Conservation (phyloP, 1,140 invertebrate species). For the Epicauta chinensis region DNA sequence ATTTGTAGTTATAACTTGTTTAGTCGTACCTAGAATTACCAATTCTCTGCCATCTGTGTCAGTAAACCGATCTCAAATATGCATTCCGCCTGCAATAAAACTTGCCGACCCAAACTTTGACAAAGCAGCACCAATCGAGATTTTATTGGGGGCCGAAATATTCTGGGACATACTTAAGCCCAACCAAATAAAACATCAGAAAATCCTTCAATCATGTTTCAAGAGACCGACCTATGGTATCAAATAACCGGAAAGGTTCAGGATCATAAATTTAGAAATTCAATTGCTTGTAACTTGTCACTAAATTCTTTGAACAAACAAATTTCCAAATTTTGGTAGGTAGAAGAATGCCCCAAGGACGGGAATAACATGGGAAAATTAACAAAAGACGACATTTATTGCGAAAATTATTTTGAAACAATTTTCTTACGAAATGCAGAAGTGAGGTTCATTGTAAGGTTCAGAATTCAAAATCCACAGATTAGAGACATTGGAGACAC, state of each 20-base stretch:
- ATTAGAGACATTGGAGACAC: slow-evolving; percentile 11
- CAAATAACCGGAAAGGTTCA: slow-evolving; percentile 15
- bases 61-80: not conserved
- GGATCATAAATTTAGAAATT: not conserved
- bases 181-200: slow-evolving; percentile 16
- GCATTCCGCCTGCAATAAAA: not conserved
- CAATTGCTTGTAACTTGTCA: not conserved
- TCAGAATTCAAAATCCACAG: slow-evolving; percentile 19
- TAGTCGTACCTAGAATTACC: not conserved
- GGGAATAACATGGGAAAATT: not conserved
- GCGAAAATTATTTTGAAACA: slow-evolving; percentile 22
- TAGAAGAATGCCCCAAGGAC: slow-evolving; percentile 16
- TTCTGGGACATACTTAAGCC: slow-evolving; percentile 18
- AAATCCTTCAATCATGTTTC: slow-evolving; percentile 10
- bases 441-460: slow-evolving; percentile 18
- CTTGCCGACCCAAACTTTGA: slow-evolving; percentile 22
- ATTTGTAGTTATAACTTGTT: not conserved
- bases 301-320: not conserved
- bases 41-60: not conserved
- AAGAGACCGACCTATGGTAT: slow-evolving; percentile 29
- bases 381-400: slow-evolving; percentile 14
- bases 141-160: slow-evolving; percentile 24
- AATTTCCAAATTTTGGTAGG: slow-evolving; percentile 18
- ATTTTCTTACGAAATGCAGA: slow-evolving; percentile 3
- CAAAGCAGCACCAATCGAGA: slow-evolving; percentile 16